These are phyloP conservation scores for Xylocampa areola DNA, from an alignment of 2,888 invertebrate genomes.

Conservation along the genomic window DNA sequence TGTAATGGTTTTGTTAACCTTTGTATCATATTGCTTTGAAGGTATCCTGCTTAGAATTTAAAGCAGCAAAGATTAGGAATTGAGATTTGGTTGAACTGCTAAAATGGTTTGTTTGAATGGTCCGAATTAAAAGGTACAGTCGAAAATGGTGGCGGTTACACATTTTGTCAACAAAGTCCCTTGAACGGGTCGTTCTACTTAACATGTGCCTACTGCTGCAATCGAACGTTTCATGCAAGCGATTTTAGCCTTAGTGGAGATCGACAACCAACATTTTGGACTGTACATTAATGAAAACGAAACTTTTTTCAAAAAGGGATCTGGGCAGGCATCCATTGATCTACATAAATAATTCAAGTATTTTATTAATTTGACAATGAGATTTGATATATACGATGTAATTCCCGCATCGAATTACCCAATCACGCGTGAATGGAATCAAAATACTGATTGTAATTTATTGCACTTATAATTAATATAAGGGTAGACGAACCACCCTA, in stretches of 20 bases:
- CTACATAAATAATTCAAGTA: slow-evolving; percentile 38
- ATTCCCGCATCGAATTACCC: slow-evolving; percentile 72
- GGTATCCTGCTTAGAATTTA: slow-evolving; percentile 16
- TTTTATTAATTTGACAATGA: slow-evolving; percentile 32
- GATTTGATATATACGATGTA: slow-evolving; percentile 48
- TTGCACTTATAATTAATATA: slow-evolving; percentile 82
- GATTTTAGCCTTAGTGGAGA: too few species aligned
- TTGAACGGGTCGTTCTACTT: too few species aligned
- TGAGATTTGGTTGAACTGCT: not conserved
- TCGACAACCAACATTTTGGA: too few species aligned
- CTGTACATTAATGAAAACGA: slow-evolving; percentile 3
- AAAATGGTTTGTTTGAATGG: not conserved
- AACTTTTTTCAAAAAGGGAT: not conserved
- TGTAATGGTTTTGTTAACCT: slow-evolving; percentile 39
- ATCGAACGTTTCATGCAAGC: too few species aligned
- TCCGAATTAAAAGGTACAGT: not conserved
- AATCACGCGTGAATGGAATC: slow-evolving; percentile 79
- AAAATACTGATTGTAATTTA: slow-evolving; percentile 87
- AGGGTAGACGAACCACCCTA: slow-evolving; percentile 71
- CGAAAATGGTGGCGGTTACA: too few species aligned
- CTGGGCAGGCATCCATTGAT: slow-evolving; percentile 20
- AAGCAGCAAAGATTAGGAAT: not conserved
- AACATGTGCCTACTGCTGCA: too few species aligned
- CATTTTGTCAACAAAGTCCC: too few species aligned
- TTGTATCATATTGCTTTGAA: slow-evolving; percentile 8